phyloP scores from a whole-genome alignment of 2,888 invertebrate species.

The Azorinus chamasolen region DNA sequence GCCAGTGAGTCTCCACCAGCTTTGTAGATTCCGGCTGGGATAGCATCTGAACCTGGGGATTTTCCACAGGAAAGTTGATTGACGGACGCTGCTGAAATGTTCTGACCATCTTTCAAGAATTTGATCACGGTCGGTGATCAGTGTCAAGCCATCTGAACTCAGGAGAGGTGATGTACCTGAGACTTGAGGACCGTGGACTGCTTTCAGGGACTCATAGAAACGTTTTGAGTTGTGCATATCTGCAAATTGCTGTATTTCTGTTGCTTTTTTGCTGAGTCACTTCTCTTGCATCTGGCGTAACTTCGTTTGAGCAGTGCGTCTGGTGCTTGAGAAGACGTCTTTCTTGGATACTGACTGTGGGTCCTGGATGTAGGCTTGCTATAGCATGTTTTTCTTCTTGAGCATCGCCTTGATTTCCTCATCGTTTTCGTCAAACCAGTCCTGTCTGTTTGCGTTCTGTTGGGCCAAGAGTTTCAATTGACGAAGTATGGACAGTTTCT shows the following conservation, averaged over 20 bases:
- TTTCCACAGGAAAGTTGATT: slow-evolving; percentile 28
- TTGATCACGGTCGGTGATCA: not conserved
- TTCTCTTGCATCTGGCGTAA: slow-evolving; percentile 11
- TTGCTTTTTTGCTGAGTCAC: slow-evolving; percentile 18
- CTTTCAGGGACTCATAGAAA: slow-evolving; percentile 6
- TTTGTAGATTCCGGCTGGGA: no score
- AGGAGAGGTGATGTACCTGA: slow-evolving; percentile 1
- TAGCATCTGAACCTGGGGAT: slow-evolving; percentile 38
- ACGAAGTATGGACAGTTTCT: not conserved
- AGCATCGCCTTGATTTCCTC: not conserved
- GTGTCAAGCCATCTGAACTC: not conserved
- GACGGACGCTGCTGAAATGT: slow-evolving; percentile 48
- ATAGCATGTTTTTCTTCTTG: no score
- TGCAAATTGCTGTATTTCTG: slow-evolving; percentile 13
- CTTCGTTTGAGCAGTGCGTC: no score
- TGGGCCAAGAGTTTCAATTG: not conserved
- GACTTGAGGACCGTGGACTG: not conserved
- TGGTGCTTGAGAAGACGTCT: no score
- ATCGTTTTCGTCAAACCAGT: slow-evolving; percentile 6
- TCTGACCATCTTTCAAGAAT: no score
- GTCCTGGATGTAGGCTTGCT: no score
- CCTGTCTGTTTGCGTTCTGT: not conserved
- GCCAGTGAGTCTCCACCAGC: slow-evolving; percentile 4
- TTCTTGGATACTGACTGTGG: no score
- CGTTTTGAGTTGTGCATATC: slow-evolving; percentile 2